phyloP scores from a whole-genome alignment of 2,797 vertebrate species.

The Epinephelus awoara region DNA sequence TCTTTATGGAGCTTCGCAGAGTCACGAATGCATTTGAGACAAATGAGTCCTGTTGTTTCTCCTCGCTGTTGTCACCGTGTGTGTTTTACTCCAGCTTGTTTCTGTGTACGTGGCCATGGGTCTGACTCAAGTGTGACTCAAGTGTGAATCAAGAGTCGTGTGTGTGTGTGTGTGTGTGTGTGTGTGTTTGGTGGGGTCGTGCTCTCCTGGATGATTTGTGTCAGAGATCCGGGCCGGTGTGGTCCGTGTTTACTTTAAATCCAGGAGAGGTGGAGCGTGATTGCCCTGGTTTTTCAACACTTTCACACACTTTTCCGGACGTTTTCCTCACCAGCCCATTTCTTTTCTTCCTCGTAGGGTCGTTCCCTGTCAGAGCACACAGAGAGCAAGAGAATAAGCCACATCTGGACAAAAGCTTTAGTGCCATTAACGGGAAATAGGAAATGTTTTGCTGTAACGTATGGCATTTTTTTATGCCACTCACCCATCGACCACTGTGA shows the following conservation, averaged over 20 bases:
- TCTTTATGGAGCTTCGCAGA: slow-evolving; percentile 51
- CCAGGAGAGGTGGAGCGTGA: slow-evolving; percentile 75
- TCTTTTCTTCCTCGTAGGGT: slow-evolving; percentile 56
- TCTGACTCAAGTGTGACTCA: slow-evolving; percentile 16
- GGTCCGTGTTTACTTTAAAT: slow-evolving; percentile 78
- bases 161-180: slow-evolving; percentile 28
- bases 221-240: slow-evolving; percentile 54
- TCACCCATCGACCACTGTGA: slow-evolving; percentile 39
- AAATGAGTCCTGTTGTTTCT: slow-evolving; percentile 58
- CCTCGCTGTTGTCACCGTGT: slow-evolving; percentile 19
- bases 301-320: slow-evolving; percentile 80
- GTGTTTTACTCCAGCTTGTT: not conserved
- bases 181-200: slow-evolving; percentile 35
- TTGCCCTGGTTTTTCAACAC: slow-evolving; percentile 80
- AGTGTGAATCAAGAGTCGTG: not conserved
- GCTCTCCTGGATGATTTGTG: slow-evolving; percentile 73
- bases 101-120: slow-evolving; percentile 6
- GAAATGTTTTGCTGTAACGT: slow-evolving; percentile 65
- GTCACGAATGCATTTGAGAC: slow-evolving; percentile 54
- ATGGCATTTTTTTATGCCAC: slow-evolving; percentile 60
- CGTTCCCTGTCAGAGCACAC: slow-evolving; percentile 40
- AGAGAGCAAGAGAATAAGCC: slow-evolving; percentile 43
- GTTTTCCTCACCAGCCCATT: slow-evolving; percentile 75
- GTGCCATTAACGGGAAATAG: slow-evolving; percentile 65
- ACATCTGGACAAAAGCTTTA: slow-evolving; percentile 79